Percentiles rank a stretch among this genome's conserved stretches.
Evolutionary conservation across 2,113 vertebrate genomes (phyloP).

Genomic region (Phylloscopus trochilus): DNA sequence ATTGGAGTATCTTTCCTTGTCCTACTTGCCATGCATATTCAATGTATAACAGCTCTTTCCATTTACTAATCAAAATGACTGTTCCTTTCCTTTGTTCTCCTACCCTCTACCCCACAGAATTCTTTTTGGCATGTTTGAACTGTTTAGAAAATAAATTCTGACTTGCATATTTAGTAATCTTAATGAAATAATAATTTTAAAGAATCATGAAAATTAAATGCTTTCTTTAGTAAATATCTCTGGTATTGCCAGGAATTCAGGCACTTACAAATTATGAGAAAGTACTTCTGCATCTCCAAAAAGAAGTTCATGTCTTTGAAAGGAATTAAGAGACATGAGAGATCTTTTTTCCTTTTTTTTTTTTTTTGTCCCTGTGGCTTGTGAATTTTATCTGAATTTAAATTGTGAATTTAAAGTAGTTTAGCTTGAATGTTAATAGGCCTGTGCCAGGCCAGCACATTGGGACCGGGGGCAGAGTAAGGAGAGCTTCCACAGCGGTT

Average conservation of each 20-base stretch:
- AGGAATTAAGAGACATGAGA: background rate
- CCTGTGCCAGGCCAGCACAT: background rate
- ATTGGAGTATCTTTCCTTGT: background rate
- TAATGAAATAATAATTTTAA: background rate
- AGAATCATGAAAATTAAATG: background rate
- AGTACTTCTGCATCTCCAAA: background rate
- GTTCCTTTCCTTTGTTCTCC: background rate
- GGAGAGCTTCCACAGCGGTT: background rate
- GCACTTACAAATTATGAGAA: background rate
- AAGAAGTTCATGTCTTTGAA: background rate
- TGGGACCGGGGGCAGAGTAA: background rate
- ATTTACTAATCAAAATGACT: background rate
- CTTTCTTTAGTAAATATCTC: background rate
- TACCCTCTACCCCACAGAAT: background rate
- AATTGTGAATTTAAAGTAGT: no score
- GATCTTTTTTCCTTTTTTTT: no score
- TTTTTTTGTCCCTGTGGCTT: background rate
- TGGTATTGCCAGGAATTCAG: background rate
- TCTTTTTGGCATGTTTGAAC: background rate
- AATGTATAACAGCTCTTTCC: background rate
- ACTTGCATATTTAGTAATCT: background rate
- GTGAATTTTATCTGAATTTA: background rate
- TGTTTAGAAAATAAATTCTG: background rate
- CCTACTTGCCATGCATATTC: background rate
- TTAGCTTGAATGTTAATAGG: background rate